Conservation (phyloP, 1,140 invertebrate genomes). For the Hermatobates lingyangjiaoensis region DNA sequence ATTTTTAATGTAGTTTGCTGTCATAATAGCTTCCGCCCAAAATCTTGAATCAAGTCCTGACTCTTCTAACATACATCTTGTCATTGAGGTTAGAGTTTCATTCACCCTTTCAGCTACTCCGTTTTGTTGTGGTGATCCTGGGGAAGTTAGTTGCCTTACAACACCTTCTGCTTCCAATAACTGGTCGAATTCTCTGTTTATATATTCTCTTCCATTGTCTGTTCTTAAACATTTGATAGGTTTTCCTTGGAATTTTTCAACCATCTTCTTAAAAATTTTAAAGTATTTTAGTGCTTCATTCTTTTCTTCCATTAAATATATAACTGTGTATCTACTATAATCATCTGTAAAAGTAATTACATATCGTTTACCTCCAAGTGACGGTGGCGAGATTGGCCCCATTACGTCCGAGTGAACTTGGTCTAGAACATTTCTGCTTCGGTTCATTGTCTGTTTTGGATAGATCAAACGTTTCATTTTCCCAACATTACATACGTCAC, state of each 20-base stretch:
- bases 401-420: conserved; percentile 21
- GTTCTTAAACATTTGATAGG: no score
- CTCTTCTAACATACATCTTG: conserved; percentile 20
- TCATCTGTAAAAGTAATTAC: conserved; percentile 28
- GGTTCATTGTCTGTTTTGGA: no score
- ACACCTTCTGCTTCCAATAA: conserved; percentile 19
- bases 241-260: no score
- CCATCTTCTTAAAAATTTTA: conserved; percentile 1
- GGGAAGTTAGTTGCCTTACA: conserved; percentile 12
- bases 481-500: no score
- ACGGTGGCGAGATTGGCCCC: conserved; percentile 24
- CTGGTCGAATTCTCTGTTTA: conserved; percentile 13
- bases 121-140: conserved; percentile 24
- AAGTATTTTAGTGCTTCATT: conserved; percentile 2
- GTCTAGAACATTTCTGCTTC: conserved; percentile 6
- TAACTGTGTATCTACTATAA: conserved; percentile 13
- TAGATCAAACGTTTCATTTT: no score
- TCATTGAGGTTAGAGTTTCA: conserved; percentile 20
- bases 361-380: conserved; percentile 22
- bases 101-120: conserved; percentile 24
- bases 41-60: conserved; percentile 15
- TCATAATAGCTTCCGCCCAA: conserved; percentile 20
- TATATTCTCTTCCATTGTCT: conserved; percentile 22
- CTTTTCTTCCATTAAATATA: conserved; percentile 10
- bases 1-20: conserved; percentile 19